Base-by-base conservation (phyloP, 92 coral and sea anemone species). In the Epizoanthus rinbou region DNA sequence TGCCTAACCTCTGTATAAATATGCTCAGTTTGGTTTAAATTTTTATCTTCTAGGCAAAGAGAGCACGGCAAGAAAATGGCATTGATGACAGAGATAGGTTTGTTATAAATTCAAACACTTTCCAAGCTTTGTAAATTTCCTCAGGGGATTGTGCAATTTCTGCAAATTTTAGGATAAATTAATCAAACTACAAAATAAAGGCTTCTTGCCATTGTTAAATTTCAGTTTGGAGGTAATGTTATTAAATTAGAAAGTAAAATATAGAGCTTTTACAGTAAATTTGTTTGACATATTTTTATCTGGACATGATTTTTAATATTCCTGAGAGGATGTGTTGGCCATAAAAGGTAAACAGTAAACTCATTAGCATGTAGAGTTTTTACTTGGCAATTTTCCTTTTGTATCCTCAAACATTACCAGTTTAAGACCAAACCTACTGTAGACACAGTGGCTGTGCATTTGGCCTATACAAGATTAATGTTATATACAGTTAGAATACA, bases 21-120 rank as follows among this genome's bases (percentile, higher is more conserved):
- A 71, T 25, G 81, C 59, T 69, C 54, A 43, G 37, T 24, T 64
- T 71, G 11, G 37, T 63, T 57, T 57, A 23, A 53, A 54, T 63
- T 47, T 28, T 85, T 73, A 43, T 84, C 64, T 52, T 86, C 75
- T 88, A 94, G 98, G 92, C 92, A 69, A 94, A 94, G 84, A 92
- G 98, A 90, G 86, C 96, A 56, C 84, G 97, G 39, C 92, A 87
- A 73, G 98, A 94, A 33, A 88, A 88, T 87, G 82, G 88, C 73
- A 85, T 89, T 33, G 91, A 94, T 67, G 94, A 92, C 85, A 92
- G 87, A 76, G 95, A 92, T 64, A 90, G 95, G 95, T 94, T 52
- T 73, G 66, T 37, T 37, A 37, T 56, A 80, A 73, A 74, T 72
- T 63, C 73, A 23, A 64, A 82, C 60, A 60, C 58, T 41, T 78